These are phyloP conservation scores for Sebastes wilsoni DNA, from an alignment of 2,797 vertebrate genomes.

Conservation along the genomic window DNA sequence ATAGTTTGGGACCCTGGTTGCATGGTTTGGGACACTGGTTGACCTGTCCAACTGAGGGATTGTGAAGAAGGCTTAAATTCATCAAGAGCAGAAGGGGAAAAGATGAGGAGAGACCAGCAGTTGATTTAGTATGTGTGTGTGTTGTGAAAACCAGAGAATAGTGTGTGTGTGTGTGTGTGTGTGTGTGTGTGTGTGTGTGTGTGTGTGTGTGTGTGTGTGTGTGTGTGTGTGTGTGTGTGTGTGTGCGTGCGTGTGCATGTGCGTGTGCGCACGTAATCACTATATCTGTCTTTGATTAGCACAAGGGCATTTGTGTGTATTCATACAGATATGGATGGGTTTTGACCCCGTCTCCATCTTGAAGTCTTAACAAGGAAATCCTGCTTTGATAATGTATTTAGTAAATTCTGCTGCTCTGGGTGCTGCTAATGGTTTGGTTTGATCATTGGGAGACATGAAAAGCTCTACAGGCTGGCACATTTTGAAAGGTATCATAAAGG, in stretches of 20 bases:
- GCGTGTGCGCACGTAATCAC: background rate
- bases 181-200: background rate
- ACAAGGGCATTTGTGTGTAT: conserved; percentile 1
- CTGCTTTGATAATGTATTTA: background rate
- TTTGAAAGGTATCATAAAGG: background rate
- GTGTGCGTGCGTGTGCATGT: no score
- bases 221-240: background rate
- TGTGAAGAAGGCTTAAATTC: conserved; percentile 23
- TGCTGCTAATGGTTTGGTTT: background rate
- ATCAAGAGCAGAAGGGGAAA: conserved; percentile 22
- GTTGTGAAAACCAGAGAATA: background rate
- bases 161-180: background rate
- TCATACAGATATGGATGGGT: background rate
- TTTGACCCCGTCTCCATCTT: background rate
- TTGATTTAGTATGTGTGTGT: background rate
- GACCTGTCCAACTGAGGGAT: conserved; percentile 15
- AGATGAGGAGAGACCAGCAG: background rate
- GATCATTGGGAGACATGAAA: background rate
- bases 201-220: background rate
- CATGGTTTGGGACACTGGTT: background rate
- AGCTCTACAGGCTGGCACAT: background rate
- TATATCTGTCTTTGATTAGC: conserved; percentile 12
- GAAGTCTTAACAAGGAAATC: background rate
- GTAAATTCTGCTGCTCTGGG: background rate
- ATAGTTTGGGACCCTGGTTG: no score